A percentile compares a stretch with the other conserved stretches of the same genome.
These are phyloP conservation scores for Tachycineta bicolor DNA, from an alignment of 2,113 vertebrate genomes.

Conservation along the genomic window DNA sequence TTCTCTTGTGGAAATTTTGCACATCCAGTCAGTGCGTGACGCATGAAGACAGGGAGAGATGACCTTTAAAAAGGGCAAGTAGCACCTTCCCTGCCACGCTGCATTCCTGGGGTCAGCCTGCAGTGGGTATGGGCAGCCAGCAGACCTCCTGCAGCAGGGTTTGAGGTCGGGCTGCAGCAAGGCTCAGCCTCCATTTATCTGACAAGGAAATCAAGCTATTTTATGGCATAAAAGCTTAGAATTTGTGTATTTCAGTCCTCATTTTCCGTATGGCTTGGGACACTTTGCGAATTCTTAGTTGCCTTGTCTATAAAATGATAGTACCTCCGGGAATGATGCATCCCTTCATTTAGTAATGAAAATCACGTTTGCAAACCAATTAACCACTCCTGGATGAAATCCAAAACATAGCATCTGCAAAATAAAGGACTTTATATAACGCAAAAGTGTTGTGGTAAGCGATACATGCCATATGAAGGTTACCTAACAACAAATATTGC, in stretches of 20 bases:
- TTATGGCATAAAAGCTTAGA: background rate
- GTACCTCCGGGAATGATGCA: background rate
- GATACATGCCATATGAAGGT: background rate
- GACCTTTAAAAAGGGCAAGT: background rate
- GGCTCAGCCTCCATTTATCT: background rate
- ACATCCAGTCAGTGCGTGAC: background rate
- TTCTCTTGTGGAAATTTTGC: background rate
- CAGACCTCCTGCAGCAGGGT: background rate
- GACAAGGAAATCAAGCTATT: background rate
- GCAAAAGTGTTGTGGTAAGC: background rate
- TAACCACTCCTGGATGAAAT: background rate
- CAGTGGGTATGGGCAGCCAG: background rate
- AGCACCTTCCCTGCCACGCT: fast-evolving
- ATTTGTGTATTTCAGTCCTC: background rate
- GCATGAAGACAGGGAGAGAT: background rate
- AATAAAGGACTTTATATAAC: background rate
- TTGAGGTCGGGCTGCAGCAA: background rate
- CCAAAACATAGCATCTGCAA: background rate
- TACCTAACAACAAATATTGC: background rate
- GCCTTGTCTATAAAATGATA: background rate
- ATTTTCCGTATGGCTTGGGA: background rate
- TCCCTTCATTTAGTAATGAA: background rate
- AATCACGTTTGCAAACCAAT: background rate
- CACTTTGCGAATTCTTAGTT: fast-evolving
- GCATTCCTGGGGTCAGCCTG: background rate